Base-by-base conservation (phyloP, 2,888 invertebrate species). In the Apotomis betuletana region DNA sequence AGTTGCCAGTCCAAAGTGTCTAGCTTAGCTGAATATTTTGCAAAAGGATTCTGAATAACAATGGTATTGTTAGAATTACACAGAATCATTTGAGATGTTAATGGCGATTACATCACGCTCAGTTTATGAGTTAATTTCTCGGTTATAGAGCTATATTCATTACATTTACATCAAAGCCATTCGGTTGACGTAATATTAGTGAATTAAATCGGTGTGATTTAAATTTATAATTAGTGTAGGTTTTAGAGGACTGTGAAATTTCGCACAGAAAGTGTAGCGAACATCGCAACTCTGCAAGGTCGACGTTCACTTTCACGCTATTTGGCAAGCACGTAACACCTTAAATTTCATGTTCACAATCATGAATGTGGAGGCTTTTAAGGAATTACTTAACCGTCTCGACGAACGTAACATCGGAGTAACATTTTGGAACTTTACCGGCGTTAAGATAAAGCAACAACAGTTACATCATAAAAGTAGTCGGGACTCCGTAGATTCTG, bases 301-400 rank as follows among this genome's bases (percentile, higher is more conserved):
- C 87, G 85, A 78, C 86, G 81, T 85, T 90, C 86, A 90, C 90
- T 90, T 89, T 90, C 90, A 85, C 75, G 80, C 82, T 78, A 83
- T 87, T 85, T 82, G 80, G 80, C 78, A 80, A 84, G 83, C 82
- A 79, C 81, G 78, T 77, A 73, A 77, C 83, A 81, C 75, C 72
- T 77, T 82, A 78, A 81, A 81, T 81, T 77, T 74, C 62, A 67
- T 75, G 77, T 80, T 76, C 76, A 77, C 77, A 78, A 80, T 82
- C 79, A 73, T 72, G 70, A 80, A 78, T 78, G 77, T 80, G 59
- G 27, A 61, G 75, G 77, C 78, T 81, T 80, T 78, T 80, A 77
- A 76, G 77, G 76, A 79, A 83, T 79, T 79, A 75, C 78, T 76
- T 81, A 79, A 81, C 76, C 68, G 74, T 75, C 75, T 68, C 70